Percentiles rank a stretch among this genome's conserved stretches.
phyloP scores from a whole-genome alignment of 1,140 invertebrate genomes.

The Pteromalus puparum region DNA sequence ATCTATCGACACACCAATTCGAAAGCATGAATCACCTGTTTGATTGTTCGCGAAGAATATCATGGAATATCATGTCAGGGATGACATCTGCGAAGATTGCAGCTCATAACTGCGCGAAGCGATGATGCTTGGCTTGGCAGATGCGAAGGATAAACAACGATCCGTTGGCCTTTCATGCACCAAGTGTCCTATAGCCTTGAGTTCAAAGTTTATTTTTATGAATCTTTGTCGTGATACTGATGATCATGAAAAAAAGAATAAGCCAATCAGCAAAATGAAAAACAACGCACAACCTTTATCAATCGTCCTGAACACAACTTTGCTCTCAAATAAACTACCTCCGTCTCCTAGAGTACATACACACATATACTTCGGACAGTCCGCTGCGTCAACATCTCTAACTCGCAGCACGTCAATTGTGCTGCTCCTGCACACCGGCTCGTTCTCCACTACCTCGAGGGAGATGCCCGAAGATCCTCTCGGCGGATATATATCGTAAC shows the following conservation, averaged over 20 bases:
- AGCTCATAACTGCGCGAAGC: neutral
- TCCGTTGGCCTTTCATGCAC: neutral
- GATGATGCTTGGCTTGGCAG: neutral
- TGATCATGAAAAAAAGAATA: no score
- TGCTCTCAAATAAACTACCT: neutral
- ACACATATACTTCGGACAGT: neutral
- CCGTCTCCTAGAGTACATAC: neutral
- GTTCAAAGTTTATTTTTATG: no score
- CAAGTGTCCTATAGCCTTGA: no score
- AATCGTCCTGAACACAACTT: slow-evolving; percentile 10
- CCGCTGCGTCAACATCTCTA: neutral
- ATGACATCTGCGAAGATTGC: neutral
- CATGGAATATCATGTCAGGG: neutral
- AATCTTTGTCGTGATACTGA: no score
- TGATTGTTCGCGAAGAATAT: neutral
- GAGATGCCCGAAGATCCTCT: neutral
- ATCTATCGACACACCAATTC: neutral
- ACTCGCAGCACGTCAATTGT: slow-evolving; percentile 33
- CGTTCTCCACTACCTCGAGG: slow-evolving; percentile 1
- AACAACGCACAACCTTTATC: slow-evolving; percentile 4
- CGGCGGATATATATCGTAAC: slow-evolving; percentile 6
- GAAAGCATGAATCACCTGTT: slow-evolving; percentile 22
- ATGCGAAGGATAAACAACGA: neutral
- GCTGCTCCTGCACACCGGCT: neutral
- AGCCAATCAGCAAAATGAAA: no score